A percentile compares a stretch with the other conserved stretches of the same genome.
Evolutionary conservation across 2,888 invertebrate genomes (phyloP).

Genomic region (Ferdinandea cuprea): DNA sequence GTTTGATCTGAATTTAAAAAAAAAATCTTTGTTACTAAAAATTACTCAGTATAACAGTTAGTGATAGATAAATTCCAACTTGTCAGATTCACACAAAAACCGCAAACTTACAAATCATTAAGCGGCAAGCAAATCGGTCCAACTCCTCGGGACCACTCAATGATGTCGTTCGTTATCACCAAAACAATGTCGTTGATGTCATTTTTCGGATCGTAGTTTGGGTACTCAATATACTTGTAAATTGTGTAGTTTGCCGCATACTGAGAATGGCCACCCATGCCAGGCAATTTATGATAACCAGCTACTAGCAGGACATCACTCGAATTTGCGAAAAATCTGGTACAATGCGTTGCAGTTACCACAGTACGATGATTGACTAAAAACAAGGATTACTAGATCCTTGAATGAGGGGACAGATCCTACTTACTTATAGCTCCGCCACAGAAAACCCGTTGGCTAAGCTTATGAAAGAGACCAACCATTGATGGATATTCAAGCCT

Average conservation of each 20-base stretch:
- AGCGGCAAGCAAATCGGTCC: conserved; percentile 87
- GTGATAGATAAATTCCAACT: too few species aligned
- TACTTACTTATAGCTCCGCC: conserved; percentile 83
- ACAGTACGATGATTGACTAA: conserved; percentile 81
- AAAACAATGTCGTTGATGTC: conserved; percentile 84
- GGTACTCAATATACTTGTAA: conserved; percentile 78
- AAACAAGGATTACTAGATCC: neutral
- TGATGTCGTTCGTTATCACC: conserved; percentile 81
- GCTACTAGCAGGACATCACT: conserved; percentile 81
- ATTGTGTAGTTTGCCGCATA: conserved; percentile 82
- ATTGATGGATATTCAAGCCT: conserved; percentile 86
- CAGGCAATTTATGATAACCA: conserved; percentile 83
- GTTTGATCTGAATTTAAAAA: conserved; percentile 57
- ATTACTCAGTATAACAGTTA: too few species aligned
- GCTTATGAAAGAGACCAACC: conserved; percentile 83
- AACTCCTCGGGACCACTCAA: conserved; percentile 84
- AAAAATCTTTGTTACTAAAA: too few species aligned
- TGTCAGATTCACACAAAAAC: neutral
- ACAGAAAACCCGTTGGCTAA: conserved; percentile 80
- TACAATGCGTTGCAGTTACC: conserved; percentile 85
- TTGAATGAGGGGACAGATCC: accelerated
- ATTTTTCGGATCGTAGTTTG: conserved; percentile 71
- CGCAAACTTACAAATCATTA: conserved; percentile 78
- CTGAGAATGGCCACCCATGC: neutral
- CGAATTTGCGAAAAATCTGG: conserved; percentile 73